Evolutionary conservation across 2,888 invertebrate species (phyloP).

Genomic region (Phengaris arion): DNA sequence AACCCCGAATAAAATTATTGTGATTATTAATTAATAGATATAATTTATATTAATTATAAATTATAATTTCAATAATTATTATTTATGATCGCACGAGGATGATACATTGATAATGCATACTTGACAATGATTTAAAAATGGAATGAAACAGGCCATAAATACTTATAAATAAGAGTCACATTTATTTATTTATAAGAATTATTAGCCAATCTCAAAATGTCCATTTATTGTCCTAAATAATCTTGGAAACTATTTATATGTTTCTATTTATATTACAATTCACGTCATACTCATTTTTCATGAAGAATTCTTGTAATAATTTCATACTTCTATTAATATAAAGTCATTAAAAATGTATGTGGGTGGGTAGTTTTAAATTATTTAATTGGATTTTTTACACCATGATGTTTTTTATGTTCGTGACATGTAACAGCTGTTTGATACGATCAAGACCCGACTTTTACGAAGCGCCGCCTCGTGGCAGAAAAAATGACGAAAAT

Average conservation of each 20-base stretch:
- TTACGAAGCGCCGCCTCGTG: no score
- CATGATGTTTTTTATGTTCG: no score
- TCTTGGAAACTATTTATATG: not conserved
- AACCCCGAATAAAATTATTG: not conserved
- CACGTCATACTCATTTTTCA: no score
- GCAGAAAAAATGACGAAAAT: no score
- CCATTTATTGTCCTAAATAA: conserved; percentile 1
- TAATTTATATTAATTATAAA: not conserved
- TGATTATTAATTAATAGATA: not conserved
- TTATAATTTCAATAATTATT: not conserved
- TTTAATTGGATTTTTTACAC: no score
- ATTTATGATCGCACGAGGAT: not conserved
- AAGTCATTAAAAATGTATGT: no score
- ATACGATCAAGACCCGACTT: no score
- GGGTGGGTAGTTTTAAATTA: no score
- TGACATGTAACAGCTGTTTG: no score
- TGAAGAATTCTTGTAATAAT: not conserved
- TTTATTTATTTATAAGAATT: conserved; percentile 10
- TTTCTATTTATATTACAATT: not conserved
- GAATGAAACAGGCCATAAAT: conserved; percentile 10
- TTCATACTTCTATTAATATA: not conserved
- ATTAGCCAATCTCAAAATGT: conserved; percentile 12
- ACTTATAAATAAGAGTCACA: conserved; percentile 7
- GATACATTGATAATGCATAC: not conserved
- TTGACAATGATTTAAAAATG: not conserved